A percentile compares a stretch with the other conserved stretches of the same genome.
Conservation (phyloP, 2,888 invertebrate species). For the Caenorhabditis sp. region DNA sequence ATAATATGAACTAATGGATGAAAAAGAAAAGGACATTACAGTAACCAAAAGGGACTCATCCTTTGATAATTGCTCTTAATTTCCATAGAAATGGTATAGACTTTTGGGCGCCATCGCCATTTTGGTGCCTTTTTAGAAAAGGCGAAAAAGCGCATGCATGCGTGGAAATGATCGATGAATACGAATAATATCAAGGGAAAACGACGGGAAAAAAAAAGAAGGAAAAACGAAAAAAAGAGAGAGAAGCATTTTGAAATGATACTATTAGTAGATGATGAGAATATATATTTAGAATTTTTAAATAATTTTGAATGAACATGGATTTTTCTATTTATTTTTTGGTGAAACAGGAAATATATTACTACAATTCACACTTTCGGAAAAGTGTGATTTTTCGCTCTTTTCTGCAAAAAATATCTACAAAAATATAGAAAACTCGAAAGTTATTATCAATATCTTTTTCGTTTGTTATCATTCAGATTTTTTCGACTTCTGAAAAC, state of each 20-base stretch:
- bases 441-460: too few species aligned
- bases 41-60: too few species aligned
- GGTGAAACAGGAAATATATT: too few species aligned
- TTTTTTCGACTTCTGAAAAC: too few species aligned
- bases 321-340: too few species aligned
- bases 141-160: neutral
- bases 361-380: too few species aligned
- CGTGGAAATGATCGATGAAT: neutral
- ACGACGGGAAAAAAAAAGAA: neutral
- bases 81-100: neutral
- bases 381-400: too few species aligned
- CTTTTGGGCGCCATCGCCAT: neutral
- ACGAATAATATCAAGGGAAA: neutral
- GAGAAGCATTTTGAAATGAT: neutral
- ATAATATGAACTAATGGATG: neutral
- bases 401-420: too few species aligned
- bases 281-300: neutral
- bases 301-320: too few species aligned
- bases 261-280: neutral
- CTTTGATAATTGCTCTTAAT: neutral
- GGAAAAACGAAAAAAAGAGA: neutral
- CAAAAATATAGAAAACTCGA: too few species aligned
- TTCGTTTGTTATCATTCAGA: too few species aligned
- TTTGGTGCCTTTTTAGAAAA: neutral
- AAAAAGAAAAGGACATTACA: too few species aligned